Evolutionary conservation across 2,888 invertebrate genomes (phyloP).

Genomic region (Lithodes maja): DNA sequence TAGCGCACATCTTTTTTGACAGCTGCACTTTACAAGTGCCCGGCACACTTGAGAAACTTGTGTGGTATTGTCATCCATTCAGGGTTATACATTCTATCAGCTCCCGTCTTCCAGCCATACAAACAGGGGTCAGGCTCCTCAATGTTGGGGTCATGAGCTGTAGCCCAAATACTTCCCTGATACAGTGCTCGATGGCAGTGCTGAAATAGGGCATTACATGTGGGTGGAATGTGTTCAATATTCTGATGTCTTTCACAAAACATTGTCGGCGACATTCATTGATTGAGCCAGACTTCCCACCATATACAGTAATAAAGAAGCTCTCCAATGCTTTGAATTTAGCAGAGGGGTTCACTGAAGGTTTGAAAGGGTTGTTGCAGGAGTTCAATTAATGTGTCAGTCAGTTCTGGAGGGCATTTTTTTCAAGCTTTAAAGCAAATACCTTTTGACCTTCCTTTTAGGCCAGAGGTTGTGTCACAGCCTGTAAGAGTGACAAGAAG

Average conservation of each 20-base stretch:
- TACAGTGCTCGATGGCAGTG: constrained; percentile 6
- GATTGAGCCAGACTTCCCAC: not conserved
- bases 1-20: constrained; percentile 3
- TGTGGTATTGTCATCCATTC: not conserved
- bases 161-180: constrained; percentile 23
- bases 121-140: constrained; percentile 19
- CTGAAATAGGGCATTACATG: constrained; percentile 3
- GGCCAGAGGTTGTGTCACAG: not conserved
- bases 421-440: constrained; percentile 17
- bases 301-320: constrained; percentile 15
- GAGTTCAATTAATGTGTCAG: not conserved
- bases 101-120: not conserved
- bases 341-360: constrained; percentile 8
- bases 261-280: not conserved
- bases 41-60: not conserved
- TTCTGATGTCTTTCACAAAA: not conserved
- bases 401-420: constrained; percentile 10
- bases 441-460: constrained; percentile 3
- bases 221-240: not conserved
- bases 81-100: not conserved
- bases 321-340: not conserved
- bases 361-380: not conserved
- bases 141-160: not conserved
- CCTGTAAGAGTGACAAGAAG: constrained; percentile 9
- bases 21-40: not conserved